Conservation (phyloP, 2,888 invertebrate species). For the Drosophila cognata region DNA sequence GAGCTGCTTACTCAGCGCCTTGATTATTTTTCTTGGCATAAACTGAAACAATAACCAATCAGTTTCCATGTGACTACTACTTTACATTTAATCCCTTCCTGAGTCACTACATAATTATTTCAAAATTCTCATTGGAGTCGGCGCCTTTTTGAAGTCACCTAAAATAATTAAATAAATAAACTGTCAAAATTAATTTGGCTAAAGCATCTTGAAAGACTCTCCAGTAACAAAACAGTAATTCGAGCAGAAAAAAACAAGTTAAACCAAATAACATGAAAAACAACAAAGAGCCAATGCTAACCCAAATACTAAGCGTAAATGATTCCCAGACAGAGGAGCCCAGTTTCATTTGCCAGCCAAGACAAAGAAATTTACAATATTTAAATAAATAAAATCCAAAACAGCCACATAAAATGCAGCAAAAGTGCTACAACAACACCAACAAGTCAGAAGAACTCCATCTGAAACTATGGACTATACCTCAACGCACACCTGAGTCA, state of each 20-base stretch:
- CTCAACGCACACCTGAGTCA: conserved; percentile 59
- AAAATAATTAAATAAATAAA: conserved; percentile 78
- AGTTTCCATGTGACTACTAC: conserved; percentile 17
- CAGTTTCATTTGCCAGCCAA: conserved; percentile 16
- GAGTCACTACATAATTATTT: conserved; percentile 76
- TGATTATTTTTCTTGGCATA: conserved; percentile 10
- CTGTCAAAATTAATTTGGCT: conserved; percentile 79
- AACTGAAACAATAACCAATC: conserved; percentile 2
- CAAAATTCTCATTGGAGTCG: conserved; percentile 28
- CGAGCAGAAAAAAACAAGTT: conserved; percentile 28
- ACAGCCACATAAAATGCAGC: conserved; percentile 39
- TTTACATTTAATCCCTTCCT: conserved; percentile 59
- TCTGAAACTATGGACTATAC: conserved; percentile 37
- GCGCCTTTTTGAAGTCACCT: conserved; percentile 54
- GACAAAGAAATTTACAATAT: conserved; percentile 58
- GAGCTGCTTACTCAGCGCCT: background rate
- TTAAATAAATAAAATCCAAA: conserved; percentile 56
- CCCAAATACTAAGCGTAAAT: conserved; percentile 68
- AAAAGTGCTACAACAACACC: conserved; percentile 26
- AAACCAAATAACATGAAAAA: conserved; percentile 34
- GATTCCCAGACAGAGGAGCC: conserved; percentile 34
- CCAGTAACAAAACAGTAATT: conserved; percentile 28
- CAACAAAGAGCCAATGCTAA: conserved; percentile 53
- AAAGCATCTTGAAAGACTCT: conserved; percentile 50
- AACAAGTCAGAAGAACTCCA: conserved; percentile 13